Percentiles rank a stretch among this genome's conserved stretches.
Conservation (phyloP, 2,113 vertebrate genomes). For the Podarcis muralis region DNA sequence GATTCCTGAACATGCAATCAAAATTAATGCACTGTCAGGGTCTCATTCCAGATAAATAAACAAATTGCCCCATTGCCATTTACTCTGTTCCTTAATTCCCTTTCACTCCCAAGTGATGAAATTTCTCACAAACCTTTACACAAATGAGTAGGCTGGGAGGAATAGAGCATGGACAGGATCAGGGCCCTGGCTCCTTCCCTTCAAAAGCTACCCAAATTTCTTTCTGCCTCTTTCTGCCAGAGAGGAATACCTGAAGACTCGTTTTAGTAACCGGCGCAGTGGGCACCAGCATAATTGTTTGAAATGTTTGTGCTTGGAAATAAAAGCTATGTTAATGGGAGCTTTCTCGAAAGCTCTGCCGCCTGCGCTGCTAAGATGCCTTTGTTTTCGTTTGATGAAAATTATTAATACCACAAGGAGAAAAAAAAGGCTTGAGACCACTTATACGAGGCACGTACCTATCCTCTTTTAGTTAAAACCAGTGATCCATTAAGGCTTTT, state of each 20-base stretch:
- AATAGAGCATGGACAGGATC: slow-evolving; percentile 32
- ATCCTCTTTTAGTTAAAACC: slow-evolving; percentile 78
- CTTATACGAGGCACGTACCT: slow-evolving; percentile 75
- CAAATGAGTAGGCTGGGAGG: slow-evolving; percentile 20
- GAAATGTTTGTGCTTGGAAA: slow-evolving; percentile 72
- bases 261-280: slow-evolving; percentile 58
- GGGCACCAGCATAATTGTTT: slow-evolving; percentile 72
- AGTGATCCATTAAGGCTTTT: slow-evolving; percentile 83
- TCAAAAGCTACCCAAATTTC: slow-evolving; percentile 60
- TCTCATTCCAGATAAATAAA: slow-evolving; percentile 4
- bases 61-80: no score
- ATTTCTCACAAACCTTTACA: slow-evolving; percentile 6
- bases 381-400: slow-evolving; percentile 76
- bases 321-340: slow-evolving; percentile 77
- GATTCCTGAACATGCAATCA: slow-evolving; percentile 41
- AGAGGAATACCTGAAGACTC: slow-evolving; percentile 48
- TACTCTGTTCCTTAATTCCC: neutral
- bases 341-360: slow-evolving; percentile 61
- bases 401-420: slow-evolving; percentile 78
- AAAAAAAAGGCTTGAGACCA: slow-evolving; percentile 76
- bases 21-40: neutral
- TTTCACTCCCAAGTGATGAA: neutral
- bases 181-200: slow-evolving; percentile 29
- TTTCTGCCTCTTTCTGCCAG: slow-evolving; percentile 55
- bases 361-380: slow-evolving; percentile 60